Conservation (phyloP, 2,888 invertebrate genomes). For the Sthenelais limicola region DNA sequence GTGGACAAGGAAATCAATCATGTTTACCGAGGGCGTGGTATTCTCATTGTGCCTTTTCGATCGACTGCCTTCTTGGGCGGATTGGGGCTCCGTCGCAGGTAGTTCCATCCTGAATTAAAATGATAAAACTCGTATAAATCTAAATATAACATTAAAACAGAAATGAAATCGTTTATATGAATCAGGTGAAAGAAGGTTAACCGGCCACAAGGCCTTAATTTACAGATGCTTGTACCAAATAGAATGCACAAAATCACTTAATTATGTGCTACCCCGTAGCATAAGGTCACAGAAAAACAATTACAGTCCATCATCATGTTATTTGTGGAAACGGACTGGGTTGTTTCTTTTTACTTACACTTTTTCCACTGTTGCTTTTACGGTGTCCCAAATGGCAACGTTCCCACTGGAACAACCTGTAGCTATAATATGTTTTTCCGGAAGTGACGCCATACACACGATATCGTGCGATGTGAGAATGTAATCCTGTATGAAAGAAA, state of each 20-base stretch:
- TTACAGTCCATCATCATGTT: too few relatives aligned
- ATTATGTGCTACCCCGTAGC: too few relatives aligned
- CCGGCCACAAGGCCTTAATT: not conserved
- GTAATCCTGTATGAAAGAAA: conserved; percentile 58
- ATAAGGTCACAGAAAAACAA: not conserved
- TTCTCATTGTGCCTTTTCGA: not conserved
- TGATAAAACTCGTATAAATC: not conserved
- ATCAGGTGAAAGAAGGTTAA: not conserved
- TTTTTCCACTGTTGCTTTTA: conserved; percentile 59
- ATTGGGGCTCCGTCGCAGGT: not conserved
- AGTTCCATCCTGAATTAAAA: not conserved
- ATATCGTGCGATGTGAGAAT: conserved; percentile 60
- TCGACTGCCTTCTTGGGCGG: conserved; percentile 13
- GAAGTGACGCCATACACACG: conserved; percentile 57
- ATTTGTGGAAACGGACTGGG: not conserved
- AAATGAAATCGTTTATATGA: too few relatives aligned
- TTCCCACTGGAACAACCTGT: conserved; percentile 65
- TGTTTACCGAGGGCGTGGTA: conserved; percentile 50
- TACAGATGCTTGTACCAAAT: not conserved
- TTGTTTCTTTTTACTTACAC: conserved; percentile 53
- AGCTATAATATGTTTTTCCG: conserved; percentile 53
- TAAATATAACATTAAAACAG: too few relatives aligned
- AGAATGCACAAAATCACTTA: not conserved
- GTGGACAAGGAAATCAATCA: conserved; percentile 60
- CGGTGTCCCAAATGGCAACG: conserved; percentile 64